phyloP scores from a whole-genome alignment of 2,797 vertebrate species.

The Corythornis leucogaster region DNA sequence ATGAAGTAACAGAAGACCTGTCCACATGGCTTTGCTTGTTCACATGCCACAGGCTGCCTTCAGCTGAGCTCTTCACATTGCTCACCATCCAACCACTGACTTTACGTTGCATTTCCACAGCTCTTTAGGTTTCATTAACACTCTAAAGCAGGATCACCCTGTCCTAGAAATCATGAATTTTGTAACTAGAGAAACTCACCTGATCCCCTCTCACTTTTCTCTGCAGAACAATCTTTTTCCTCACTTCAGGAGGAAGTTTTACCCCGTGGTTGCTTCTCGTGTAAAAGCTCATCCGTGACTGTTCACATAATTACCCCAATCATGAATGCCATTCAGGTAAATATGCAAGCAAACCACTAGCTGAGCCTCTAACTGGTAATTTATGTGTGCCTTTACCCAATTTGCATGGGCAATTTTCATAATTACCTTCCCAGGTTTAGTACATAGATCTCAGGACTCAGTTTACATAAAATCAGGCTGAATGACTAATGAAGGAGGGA shows the following conservation, averaged over 20 bases:
- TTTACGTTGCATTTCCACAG: accelerated
- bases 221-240: neutral
- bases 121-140: neutral
- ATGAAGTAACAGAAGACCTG: neutral
- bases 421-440: constrained; percentile 43
- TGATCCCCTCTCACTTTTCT: neutral
- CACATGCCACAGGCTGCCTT: neutral
- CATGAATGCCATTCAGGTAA: constrained; percentile 44
- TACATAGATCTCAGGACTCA: constrained; percentile 13
- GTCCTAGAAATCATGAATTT: neutral
- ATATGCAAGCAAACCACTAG: constrained; percentile 44
- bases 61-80: neutral
- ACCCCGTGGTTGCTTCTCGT: neutral
- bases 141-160: neutral
- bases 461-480: constrained; percentile 15
- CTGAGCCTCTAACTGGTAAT: constrained; percentile 46
- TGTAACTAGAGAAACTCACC: neutral
- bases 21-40: neutral
- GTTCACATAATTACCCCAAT: constrained; percentile 57
- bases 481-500: constrained; percentile 37
- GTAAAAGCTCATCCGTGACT: constrained; percentile 11
- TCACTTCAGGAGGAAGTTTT: neutral
- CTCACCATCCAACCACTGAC: neutral
- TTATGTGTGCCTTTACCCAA: constrained; percentile 50
- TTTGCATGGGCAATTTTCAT: constrained; percentile 58